A percentile compares a stretch with the other conserved stretches of the same genome.
phyloP scores from a whole-genome alignment of 2,113 vertebrate species.

The Gnathonemus longibarbis region DNA sequence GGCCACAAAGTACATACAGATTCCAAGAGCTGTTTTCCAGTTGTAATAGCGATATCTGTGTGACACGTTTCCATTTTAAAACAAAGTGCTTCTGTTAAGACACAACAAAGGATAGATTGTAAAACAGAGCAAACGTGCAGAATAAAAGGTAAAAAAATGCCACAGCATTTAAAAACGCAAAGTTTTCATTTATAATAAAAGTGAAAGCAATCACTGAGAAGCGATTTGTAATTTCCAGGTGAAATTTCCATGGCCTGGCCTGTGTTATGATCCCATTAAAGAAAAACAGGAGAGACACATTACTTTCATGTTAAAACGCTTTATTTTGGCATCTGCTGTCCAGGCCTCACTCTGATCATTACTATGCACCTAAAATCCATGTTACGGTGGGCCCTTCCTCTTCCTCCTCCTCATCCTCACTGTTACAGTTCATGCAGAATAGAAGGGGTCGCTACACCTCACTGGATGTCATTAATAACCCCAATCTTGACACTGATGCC shows the following conservation, averaged over 20 bases:
- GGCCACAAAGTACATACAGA: not conserved
- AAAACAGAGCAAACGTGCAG: not conserved
- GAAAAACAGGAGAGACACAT: not conserved
- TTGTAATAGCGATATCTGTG: not conserved
- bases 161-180: not conserved
- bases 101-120: not conserved
- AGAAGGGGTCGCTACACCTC: not conserved
- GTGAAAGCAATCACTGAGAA: not conserved
- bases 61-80: not conserved
- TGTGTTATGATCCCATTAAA: not conserved
- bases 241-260: not conserved
- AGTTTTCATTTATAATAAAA: not conserved
- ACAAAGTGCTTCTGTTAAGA: not conserved
- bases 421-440: not conserved
- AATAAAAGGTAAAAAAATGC: not conserved
- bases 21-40: not conserved
- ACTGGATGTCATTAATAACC: not conserved
- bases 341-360: not conserved
- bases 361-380: not conserved
- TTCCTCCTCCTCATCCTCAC: not conserved
- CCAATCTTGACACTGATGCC: not conserved
- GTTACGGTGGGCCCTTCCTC: not conserved
- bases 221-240: not conserved
- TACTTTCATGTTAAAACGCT: not conserved
- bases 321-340: not conserved